Evolutionary conservation across 2,888 invertebrate genomes (phyloP), one percentile per base, ranked within the genome.

Genomic region (Epinotia demarniana): DNA sequence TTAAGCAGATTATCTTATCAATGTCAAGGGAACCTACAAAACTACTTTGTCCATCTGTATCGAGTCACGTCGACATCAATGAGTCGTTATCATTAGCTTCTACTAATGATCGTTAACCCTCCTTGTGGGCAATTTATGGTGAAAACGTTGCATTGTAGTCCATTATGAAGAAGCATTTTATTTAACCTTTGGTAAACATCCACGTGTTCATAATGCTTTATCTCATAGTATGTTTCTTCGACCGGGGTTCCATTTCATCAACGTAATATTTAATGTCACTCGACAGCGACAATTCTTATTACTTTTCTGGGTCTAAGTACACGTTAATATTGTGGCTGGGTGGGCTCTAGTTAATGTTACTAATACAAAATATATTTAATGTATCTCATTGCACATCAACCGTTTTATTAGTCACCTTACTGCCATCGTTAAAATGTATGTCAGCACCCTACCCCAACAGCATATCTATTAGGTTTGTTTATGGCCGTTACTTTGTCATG

Each of bases 361-460:
- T 9, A 67, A 66, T 62, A 1, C 27, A 60, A 23, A 23, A 49
- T 23, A 11, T 67, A 62, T 19, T 11, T 60, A n/a, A 63, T 68
- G 49, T 62, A 33, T 74, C 23, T 16, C 27, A 62, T 11, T 57
- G 33, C 39, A 49, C 16, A 55, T 73, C 27, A 3, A 43, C 39
- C 16, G 23, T 64, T 53, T 68, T 66, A 61, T 71, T 61, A 39
- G 18, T 39, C 23, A 49, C 43, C 53, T 60, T 49, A 63, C 63
- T 49, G 63, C 33, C 63, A 64, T 74, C 74, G 39, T 74, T 74
- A 70, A 74, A 64, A 64, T 73, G 60, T 23, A 12, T 39, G 49
- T 71, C 71, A 61, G 61, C 71, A 67, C 75, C 75, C 75, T 75
- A 72, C 46, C 75, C 71, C 71, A 75, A 75, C 27, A 67, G 55